phyloP scores from a whole-genome alignment of 2,113 vertebrate species.

The Rallus limicola region DNA sequence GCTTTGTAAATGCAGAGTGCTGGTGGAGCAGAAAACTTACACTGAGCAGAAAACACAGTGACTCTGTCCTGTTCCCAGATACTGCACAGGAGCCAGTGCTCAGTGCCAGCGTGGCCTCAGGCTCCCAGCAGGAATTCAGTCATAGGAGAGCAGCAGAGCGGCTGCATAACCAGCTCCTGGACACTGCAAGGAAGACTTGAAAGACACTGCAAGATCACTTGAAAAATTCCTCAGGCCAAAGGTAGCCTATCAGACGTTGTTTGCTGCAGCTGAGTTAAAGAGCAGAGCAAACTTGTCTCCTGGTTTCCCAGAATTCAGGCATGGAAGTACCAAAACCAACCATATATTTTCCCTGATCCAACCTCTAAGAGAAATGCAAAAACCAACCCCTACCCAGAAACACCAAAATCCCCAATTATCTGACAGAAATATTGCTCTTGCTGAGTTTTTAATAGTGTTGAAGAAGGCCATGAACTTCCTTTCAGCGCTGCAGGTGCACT shows the following conservation, averaged over 20 bases:
- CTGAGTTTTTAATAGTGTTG: background rate
- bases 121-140: background rate
- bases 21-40: background rate
- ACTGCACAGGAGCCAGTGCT: background rate
- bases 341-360: background rate
- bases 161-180: too few relatives aligned
- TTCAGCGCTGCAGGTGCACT: background rate
- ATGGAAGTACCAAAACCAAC: background rate
- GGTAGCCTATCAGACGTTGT: background rate
- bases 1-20: background rate
- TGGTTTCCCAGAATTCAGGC: background rate
- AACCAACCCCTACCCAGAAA: background rate
- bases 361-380: background rate
- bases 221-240: background rate
- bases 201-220: too few relatives aligned
- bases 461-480: background rate
- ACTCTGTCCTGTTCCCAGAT: background rate
- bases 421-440: background rate
- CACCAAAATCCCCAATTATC: background rate
- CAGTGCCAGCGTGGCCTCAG: fast-evolving
- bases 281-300: background rate
- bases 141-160: too few relatives aligned
- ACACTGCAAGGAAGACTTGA: too few relatives aligned
- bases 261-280: background rate
- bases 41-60: background rate